Conservation (phyloP, 2,113 vertebrate genomes). For the Cairina moschata region DNA sequence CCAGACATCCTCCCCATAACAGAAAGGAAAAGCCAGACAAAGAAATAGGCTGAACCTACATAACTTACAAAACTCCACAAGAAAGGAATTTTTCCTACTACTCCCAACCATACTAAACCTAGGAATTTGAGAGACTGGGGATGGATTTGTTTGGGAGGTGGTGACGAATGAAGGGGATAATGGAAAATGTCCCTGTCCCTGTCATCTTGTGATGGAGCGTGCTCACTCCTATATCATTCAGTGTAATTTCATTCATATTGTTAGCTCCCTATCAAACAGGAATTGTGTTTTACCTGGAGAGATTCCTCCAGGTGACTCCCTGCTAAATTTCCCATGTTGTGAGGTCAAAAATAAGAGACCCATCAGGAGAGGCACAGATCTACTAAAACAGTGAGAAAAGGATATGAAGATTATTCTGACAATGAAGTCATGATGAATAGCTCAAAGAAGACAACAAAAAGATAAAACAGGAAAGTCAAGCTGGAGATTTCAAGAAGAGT, state of each 20-base stretch:
- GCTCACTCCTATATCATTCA: background rate
- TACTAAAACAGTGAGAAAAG: background rate
- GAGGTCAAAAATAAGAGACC: background rate
- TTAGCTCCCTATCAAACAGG: background rate
- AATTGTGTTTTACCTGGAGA: background rate
- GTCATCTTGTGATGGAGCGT: background rate
- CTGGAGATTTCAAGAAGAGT: background rate
- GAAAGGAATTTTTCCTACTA: background rate
- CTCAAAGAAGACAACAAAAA: background rate
- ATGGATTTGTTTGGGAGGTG: background rate
- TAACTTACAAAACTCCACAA: background rate
- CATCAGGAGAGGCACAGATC: background rate
- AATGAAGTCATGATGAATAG: background rate
- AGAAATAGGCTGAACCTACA: background rate
- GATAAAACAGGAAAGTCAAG: background rate
- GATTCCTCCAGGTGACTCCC: background rate
- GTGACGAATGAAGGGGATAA: background rate
- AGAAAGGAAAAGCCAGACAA: background rate
- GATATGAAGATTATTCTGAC: background rate
- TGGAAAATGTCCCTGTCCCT: background rate
- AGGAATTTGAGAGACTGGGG: background rate
- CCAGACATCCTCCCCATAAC: background rate
- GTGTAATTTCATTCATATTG: background rate
- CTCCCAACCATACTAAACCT: background rate
- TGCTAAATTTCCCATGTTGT: background rate